Evolutionary conservation across 2,888 invertebrate genomes (phyloP).

Genomic region (Lochmaea capreae): DNA sequence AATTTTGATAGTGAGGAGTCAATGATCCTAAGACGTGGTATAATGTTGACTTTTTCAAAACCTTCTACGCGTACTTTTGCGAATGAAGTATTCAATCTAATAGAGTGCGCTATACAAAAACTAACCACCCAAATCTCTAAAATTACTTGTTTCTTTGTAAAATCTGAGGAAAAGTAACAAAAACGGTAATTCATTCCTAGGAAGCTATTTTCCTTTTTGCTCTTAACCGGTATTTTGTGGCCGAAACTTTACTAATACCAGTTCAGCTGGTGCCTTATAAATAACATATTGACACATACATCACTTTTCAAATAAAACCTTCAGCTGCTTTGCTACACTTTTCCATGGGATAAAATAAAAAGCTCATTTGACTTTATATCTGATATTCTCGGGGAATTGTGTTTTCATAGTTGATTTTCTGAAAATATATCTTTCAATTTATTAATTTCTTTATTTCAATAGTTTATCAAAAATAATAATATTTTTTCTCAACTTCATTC

Average conservation of each 20-base stretch:
- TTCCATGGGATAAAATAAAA: neutral
- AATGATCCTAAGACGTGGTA: neutral
- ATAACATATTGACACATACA: slow-evolving; percentile 45
- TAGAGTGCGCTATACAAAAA: neutral
- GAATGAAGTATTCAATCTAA: neutral
- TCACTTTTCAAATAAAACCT: slow-evolving; percentile 32
- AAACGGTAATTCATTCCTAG: slow-evolving; percentile 8
- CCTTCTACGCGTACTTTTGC: neutral
- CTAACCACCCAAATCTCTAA: neutral
- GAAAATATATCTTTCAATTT: no score
- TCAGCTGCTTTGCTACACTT: neutral
- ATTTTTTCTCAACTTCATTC: no score
- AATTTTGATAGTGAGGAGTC: neutral
- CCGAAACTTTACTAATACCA: slow-evolving; percentile 42
- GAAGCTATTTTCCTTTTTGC: slow-evolving; percentile 11
- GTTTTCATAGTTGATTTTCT: no score
- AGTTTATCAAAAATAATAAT: no score
- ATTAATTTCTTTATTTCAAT: no score
- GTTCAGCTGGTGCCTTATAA: slow-evolving; percentile 43
- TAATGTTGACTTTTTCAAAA: neutral
- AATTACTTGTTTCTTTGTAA: neutral
- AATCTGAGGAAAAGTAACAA: slow-evolving; percentile 5
- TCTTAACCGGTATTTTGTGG: slow-evolving; percentile 21
- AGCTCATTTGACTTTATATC: neutral
- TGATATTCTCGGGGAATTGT: no score